Evolutionary conservation across 1,140 invertebrate genomes (phyloP).

Genomic region (Sminthurides bifidus): DNA sequence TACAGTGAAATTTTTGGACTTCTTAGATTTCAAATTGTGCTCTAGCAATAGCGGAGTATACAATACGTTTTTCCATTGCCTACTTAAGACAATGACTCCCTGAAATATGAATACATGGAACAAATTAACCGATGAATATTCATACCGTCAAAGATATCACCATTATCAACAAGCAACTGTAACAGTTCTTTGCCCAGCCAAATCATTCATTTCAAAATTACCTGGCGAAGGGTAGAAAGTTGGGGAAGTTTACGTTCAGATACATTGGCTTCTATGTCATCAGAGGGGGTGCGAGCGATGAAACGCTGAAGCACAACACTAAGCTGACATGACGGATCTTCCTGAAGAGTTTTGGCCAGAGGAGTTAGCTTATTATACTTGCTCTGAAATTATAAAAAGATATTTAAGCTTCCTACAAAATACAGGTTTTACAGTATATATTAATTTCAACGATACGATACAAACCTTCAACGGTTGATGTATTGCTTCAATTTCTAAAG

Average conservation of each 20-base stretch:
- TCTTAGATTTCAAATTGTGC: constrained; percentile 58
- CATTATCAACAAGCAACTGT: no score
- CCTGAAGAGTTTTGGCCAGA: constrained; percentile 78
- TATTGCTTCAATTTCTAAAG: constrained; percentile 67
- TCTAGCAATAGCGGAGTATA: constrained; percentile 85
- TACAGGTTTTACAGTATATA: neutral
- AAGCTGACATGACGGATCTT: constrained; percentile 90
- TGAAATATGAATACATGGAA: constrained; percentile 35
- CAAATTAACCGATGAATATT: no score
- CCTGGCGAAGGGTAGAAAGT: constrained; percentile 73
- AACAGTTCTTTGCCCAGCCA: neutral
- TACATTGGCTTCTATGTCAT: constrained; percentile 70
- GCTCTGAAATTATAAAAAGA: constrained; percentile 47
- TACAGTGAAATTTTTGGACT: constrained; percentile 72
- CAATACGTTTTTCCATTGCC: constrained; percentile 93
- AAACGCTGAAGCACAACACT: constrained; percentile 79
- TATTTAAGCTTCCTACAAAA: neutral
- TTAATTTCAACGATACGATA: constrained; percentile 10
- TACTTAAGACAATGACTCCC: constrained; percentile 80
- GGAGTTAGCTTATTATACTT: constrained; percentile 80
- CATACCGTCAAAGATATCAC: constrained; percentile 8
- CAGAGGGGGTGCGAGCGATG: constrained; percentile 58
- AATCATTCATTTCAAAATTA: constrained; percentile 32
- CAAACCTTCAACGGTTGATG: constrained; percentile 73
- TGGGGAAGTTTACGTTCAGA: constrained; percentile 68